Percentiles rank a stretch among this genome's conserved stretches.
phyloP scores from a whole-genome alignment of 2,797 vertebrate genomes.

The Hozukius guyotensis region DNA sequence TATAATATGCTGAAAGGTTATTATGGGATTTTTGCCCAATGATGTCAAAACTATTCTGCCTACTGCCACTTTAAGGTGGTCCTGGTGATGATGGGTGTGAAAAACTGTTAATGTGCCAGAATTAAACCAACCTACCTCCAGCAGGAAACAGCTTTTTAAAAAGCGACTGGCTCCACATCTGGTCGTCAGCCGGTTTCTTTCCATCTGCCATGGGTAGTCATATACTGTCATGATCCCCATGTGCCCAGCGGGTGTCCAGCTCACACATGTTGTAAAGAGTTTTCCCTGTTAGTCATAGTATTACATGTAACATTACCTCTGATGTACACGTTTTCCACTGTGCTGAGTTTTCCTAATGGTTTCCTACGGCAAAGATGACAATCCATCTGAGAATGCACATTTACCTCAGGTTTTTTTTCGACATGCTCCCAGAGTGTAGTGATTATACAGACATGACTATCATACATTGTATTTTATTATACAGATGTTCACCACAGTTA shows the following conservation, averaged over 20 bases:
- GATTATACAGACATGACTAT: conserved; percentile 10
- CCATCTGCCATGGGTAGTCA: conserved; percentile 40
- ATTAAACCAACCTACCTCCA: conserved; percentile 13
- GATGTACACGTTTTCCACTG: conserved; percentile 56
- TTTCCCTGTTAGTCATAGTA: conserved; percentile 66
- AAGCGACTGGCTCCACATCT: conserved; percentile 64
- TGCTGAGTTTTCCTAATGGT: conserved; percentile 30
- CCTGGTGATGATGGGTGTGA: conserved; percentile 20
- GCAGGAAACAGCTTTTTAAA: conserved; percentile 21
- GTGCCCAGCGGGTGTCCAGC: conserved; percentile 50
- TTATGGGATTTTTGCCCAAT: too few species aligned
- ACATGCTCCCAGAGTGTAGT: not conserved
- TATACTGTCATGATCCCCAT: conserved; percentile 44
- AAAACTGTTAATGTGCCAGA: conserved; percentile 34
- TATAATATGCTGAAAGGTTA: too few species aligned
- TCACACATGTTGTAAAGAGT: conserved; percentile 61
- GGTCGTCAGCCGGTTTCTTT: conserved; percentile 57
- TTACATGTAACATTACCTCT: conserved; percentile 43
- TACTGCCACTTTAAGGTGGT: not conserved
- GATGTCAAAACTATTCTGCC: too few species aligned
- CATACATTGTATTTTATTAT: conserved; percentile 2
- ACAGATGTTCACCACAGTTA: not conserved
- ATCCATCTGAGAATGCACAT: conserved; percentile 14
- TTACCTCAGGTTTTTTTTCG: not conserved
- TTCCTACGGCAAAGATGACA: conserved; percentile 26